These are phyloP conservation scores for Sibirionetta formosa DNA, from an alignment of 2,797 vertebrate species.

Conservation along the genomic window DNA sequence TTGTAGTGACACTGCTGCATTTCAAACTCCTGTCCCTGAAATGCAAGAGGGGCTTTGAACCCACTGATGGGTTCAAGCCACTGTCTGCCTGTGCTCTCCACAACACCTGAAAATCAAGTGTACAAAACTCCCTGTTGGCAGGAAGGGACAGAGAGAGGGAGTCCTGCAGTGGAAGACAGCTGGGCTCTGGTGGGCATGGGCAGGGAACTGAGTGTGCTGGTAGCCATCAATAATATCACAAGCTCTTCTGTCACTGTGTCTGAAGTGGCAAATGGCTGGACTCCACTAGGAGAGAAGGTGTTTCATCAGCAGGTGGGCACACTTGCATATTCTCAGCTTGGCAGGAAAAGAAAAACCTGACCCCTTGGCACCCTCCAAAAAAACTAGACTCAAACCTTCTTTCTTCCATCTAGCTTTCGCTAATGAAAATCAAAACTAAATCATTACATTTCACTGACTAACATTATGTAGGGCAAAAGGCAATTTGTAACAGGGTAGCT, in stretches of 20 bases:
- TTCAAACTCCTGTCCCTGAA: neutral
- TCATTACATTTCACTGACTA: neutral
- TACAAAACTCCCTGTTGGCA: neutral
- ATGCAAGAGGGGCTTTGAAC: neutral
- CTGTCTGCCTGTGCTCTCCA: neutral
- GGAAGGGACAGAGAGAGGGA: neutral
- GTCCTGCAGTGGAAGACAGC: no score
- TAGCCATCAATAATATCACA: neutral
- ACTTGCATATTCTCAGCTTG: neutral
- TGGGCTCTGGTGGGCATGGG: neutral
- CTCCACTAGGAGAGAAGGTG: neutral
- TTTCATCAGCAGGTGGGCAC: neutral
- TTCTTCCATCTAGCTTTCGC: neutral
- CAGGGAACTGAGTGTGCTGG: accelerated
- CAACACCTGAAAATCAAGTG: neutral
- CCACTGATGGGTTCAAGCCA: neutral
- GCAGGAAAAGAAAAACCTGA: neutral
- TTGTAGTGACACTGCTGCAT: neutral
- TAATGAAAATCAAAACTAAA: neutral
- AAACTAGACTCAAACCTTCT: neutral
- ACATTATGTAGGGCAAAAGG: neutral
- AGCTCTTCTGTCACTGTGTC: neutral
- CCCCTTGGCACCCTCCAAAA: neutral
- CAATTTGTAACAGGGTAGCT: neutral
- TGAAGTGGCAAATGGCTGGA: neutral